phyloP scores from a whole-genome alignment of 2,113 vertebrate species.

The Thryonomys swinderianus region DNA sequence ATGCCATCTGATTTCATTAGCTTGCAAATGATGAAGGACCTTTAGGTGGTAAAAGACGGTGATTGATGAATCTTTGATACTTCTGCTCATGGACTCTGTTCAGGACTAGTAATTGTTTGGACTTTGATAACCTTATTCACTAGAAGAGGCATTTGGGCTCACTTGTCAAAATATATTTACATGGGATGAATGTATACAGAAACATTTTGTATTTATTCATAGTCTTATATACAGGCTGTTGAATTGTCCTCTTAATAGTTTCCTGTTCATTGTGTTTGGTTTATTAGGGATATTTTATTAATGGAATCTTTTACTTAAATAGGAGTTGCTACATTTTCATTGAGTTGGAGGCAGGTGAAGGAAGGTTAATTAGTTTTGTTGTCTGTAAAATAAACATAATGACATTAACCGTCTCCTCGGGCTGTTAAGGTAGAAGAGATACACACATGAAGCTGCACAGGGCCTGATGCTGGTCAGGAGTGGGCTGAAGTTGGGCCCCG shows the following conservation, averaged over 20 bases:
- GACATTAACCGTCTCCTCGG: background rate
- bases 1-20: conserved; percentile 65
- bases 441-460: background rate
- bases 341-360: conserved; percentile 15
- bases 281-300: conserved; percentile 58
- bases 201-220: background rate
- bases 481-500: no score
- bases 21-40: conserved; percentile 65
- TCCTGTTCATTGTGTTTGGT: conserved; percentile 37
- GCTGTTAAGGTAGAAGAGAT: conserved; percentile 20
- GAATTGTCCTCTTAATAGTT: conserved; percentile 18
- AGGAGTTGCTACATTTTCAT: background rate
- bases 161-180: background rate
- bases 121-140: conserved; percentile 24
- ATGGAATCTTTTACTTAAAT: conserved; percentile 59
- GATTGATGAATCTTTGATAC: conserved; percentile 44
- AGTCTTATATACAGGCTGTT: background rate
- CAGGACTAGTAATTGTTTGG: background rate
- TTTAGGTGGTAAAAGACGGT: conserved; percentile 20
- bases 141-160: background rate
- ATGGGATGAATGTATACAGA: background rate
- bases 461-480: background rate
- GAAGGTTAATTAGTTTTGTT: conserved; percentile 72
- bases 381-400: conserved; percentile 59
- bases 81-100: conserved; percentile 13